These are phyloP conservation scores for Drosophila trichaetosa DNA, from an alignment of 2,888 invertebrate species.

Conservation along the genomic window DNA sequence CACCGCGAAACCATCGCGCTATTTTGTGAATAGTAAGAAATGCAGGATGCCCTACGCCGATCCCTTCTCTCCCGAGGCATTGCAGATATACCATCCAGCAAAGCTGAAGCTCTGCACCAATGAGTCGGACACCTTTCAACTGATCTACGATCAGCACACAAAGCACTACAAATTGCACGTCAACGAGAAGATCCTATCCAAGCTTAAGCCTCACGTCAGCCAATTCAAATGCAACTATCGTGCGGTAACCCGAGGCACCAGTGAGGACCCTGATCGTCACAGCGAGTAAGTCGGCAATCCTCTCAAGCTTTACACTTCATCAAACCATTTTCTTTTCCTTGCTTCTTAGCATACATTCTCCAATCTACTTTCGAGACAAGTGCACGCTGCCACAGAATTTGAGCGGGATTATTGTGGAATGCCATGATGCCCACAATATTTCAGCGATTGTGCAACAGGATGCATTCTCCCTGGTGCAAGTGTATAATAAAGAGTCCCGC, in stretches of 20 bases:
- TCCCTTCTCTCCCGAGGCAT: conserved; percentile 33
- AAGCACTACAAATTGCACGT: conserved; percentile 30
- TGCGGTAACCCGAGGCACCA: conserved; percentile 4
- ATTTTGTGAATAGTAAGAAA: conserved; percentile 85
- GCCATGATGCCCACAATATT: conserved; percentile 30
- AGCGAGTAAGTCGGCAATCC: conserved; percentile 33
- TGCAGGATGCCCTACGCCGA: conserved; percentile 86
- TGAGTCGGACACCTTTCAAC: conserved; percentile 17
- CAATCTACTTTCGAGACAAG: conserved; percentile 4
- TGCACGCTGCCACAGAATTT: conserved; percentile 8
- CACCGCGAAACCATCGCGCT: conserved; percentile 2
- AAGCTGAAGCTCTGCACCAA: conserved; percentile 30
- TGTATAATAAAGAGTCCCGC: background rate
- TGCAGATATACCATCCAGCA: conserved; percentile 13
- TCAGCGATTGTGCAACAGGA: conserved; percentile 74
- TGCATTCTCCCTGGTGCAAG: conserved; percentile 86
- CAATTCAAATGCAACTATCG: conserved; percentile 36
- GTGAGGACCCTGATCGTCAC: background rate
- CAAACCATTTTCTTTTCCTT: background rate
- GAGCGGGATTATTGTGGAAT: conserved; percentile 45
- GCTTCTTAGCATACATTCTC: conserved; percentile 17
- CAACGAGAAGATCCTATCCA: background rate
- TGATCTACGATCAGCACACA: conserved; percentile 25
- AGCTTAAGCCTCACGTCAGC: background rate
- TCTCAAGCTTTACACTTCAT: background rate